Conservation (phyloP, 2,888 invertebrate genomes). For the Carterocephalus palaemon region DNA sequence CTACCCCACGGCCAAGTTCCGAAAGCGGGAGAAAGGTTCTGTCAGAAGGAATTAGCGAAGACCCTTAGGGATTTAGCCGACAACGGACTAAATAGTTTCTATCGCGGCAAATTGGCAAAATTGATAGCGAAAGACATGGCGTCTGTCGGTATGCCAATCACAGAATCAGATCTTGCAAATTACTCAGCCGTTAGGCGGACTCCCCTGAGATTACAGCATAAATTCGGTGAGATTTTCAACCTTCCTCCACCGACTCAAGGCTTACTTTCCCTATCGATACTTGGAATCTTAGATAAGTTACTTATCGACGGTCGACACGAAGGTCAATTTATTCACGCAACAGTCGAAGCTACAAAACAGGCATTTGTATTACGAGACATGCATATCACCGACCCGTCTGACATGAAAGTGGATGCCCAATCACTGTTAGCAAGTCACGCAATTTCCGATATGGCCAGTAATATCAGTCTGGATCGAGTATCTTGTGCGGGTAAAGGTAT, state of each 20-base stretch:
- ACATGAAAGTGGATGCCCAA: slow-evolving; percentile 54
- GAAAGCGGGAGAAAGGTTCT: slow-evolving; percentile 49
- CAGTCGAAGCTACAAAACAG: slow-evolving; percentile 53
- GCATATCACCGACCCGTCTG: slow-evolving; percentile 59
- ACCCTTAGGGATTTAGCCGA: slow-evolving; percentile 50
- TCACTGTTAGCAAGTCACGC: slow-evolving; percentile 43
- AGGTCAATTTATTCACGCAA: slow-evolving; percentile 57
- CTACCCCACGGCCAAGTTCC: slow-evolving; percentile 46
- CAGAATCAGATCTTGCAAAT: slow-evolving; percentile 54
- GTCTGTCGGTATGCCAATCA: slow-evolving; percentile 57
- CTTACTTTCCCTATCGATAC: slow-evolving; percentile 54
- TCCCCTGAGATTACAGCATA: slow-evolving; percentile 54
- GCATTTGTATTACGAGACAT: slow-evolving; percentile 35
- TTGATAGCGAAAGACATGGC: slow-evolving; percentile 55
- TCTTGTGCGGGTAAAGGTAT: slow-evolving; percentile 42
- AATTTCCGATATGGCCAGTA: slow-evolving; percentile 50
- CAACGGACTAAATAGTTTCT: slow-evolving; percentile 61
- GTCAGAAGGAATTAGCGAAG: slow-evolving; percentile 54
- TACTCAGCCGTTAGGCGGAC: slow-evolving; percentile 52
- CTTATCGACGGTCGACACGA: slow-evolving; percentile 56
- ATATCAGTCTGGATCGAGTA: slow-evolving; percentile 45
- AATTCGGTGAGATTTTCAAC: slow-evolving; percentile 57
- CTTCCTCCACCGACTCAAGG: slow-evolving; percentile 72
- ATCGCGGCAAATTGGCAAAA: slow-evolving; percentile 56
- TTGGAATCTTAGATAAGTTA: slow-evolving; percentile 60